A percentile compares a stretch with the other conserved stretches of the same genome.
phyloP scores from a whole-genome alignment of 2,113 vertebrate species.

The Channa argus region DNA sequence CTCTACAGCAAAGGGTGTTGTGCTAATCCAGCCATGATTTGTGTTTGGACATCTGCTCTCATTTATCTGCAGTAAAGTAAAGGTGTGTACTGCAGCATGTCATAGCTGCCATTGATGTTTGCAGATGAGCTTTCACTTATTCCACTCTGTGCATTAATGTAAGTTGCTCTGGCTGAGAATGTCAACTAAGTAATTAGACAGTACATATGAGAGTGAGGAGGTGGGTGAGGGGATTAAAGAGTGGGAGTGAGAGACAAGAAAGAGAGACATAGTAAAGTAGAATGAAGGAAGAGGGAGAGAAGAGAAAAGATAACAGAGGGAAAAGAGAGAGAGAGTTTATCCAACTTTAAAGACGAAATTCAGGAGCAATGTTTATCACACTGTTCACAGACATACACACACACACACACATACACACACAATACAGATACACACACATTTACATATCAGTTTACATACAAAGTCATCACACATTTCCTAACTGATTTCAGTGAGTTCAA shows the following conservation, averaged over 20 bases:
- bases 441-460: background rate
- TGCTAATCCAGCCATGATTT: constrained; percentile 8
- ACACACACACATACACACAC: background rate
- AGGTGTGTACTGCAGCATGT: constrained; percentile 16
- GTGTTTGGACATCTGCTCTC: constrained; percentile 15
- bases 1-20: constrained; percentile 5
- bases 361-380: constrained; percentile 24
- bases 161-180: constrained; percentile 33
- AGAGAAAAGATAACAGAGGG: constrained; percentile 8
- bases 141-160: constrained; percentile 31
- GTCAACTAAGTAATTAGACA: constrained; percentile 40
- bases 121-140: constrained; percentile 33
- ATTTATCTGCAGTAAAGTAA: constrained; percentile 14
- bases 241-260: background rate
- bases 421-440: background rate
- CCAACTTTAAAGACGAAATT: constrained; percentile 8
- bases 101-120: constrained; percentile 36
- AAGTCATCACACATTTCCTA: constrained; percentile 14
- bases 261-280: background rate
- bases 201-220: constrained; percentile 5
- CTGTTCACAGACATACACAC: background rate
- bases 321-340: constrained; percentile 9
- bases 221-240: constrained; percentile 22
- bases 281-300: background rate
- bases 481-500: constrained; percentile 21